Evolutionary conservation across 64 coral and sea anemone genomes (phyloP), one percentile per base, ranked within the genome.

Genomic region (Stichodactyla mertensii): DNA sequence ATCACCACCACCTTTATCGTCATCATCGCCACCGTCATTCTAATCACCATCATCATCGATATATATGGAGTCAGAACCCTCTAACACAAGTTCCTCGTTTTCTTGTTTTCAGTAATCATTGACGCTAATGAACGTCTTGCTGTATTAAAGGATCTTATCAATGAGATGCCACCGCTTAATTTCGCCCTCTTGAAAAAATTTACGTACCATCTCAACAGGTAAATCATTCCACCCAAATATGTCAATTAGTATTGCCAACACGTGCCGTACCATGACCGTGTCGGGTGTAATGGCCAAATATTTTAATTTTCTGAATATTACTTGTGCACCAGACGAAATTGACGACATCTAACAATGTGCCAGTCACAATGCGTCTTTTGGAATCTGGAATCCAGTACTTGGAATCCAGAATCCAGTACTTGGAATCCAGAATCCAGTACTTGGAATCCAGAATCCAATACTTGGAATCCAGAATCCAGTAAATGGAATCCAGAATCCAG

Each of bases 171-270:
- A 27, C 87, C 89, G 11, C 81, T 84, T 20, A 94, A 92, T 27
- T 71, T 92, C 14, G 92, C 92, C 55, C 89, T 98, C 53, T 57
- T 98, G n/a, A 98, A 98, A 79, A 54, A 90, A 6, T 87, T 98
- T 10, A 98, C 94, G 87, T 98, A 92, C 52, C 95, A 98, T 87
- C 93, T 98, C 28, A 98, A 98, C 88, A 90, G 93, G 95, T 98
- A 45, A 51, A 15, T 10, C 14, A 23, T 78, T 78, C 10, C 14
- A 12, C 4, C 3, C 11, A 78, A 78, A 20, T 28, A 10, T 16
- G 5, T 77, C 18, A 77, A 16, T 6, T 78, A 26, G 19, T 2
- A 45, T 2, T 45, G 36, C 36, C 36, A 45, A 45, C 36, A 45
- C 36, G 36, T 45, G 36, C 36, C 36, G 36, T 45, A 4, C 36